phyloP scores from a whole-genome alignment of 1,140 invertebrate species.

The Mactra quadrangularis region DNA sequence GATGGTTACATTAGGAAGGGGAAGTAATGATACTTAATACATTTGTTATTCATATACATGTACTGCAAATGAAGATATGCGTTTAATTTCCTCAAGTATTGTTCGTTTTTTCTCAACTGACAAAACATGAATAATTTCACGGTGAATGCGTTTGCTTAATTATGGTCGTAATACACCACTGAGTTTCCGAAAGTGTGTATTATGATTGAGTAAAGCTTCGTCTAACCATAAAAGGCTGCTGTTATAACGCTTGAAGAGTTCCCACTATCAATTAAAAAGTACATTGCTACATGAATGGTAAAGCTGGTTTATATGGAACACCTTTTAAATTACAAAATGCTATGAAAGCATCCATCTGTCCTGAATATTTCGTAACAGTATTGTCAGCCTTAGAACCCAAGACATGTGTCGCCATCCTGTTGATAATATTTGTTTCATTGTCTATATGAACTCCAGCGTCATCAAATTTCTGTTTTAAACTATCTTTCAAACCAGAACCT shows the following conservation, averaged over 20 bases:
- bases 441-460: background rate
- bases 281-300: constrained; percentile 53
- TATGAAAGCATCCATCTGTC: constrained; percentile 15
- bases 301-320: constrained; percentile 22
- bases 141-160: too few relatives aligned
- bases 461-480: background rate
- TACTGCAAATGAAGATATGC: too few relatives aligned
- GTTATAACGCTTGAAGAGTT: constrained; percentile 30
- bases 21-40: too few relatives aligned
- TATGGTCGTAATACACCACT: too few relatives aligned
- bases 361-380: constrained; percentile 42
- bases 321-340: constrained; percentile 1
- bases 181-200: too few relatives aligned
- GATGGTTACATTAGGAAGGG: too few relatives aligned
- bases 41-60: too few relatives aligned
- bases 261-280: background rate
- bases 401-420: constrained; percentile 8
- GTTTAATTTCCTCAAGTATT: too few relatives aligned
- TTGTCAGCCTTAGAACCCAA: constrained; percentile 34
- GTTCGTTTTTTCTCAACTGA: constrained; percentile 32
- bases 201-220: constrained; percentile 36
- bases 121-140: too few relatives aligned
- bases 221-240: constrained; percentile 39
- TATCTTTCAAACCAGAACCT: constrained; percentile 14
- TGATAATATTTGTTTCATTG: background rate